Evolutionary conservation across 2,797 vertebrate species (phyloP), one percentile per base, ranked within the genome.

Genomic region (Molossus alvarezi): DNA sequence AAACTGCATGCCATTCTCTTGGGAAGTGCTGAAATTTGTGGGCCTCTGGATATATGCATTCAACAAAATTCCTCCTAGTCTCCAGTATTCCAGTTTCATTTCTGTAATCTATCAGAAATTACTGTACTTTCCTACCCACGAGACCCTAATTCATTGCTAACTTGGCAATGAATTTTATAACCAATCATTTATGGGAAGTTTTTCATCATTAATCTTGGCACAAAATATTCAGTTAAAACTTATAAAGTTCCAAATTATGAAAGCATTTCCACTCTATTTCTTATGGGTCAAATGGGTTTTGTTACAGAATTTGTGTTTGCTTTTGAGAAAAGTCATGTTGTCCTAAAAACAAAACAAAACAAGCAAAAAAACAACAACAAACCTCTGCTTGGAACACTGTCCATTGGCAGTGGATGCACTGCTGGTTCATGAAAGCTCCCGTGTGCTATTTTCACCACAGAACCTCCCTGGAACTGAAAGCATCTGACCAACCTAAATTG

Each of bases 401-500:
- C 13, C 17, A 45, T 85, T 55, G 23, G 23, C 9, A 48, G 20
- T 6, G 29, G 29, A 33, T 2, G 3, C 7, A 25, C 7, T 37
- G 13, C 11, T 37, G 3, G 57, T 60, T 79, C 41, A 48, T 13
- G 5, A 0, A 33, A 41, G 55, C n/a, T 51, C 11, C 1, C 0
- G 0, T 11, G 23, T 55, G 7, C 33, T 48, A 12, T 77, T 57
- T 62, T 92, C n/a, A 37, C 58, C 53, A 11, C 3, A 41, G 13
- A 69, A 53, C 18, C 14, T 77, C 33, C 55, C 51, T 2, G 0
- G 18, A 23, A 13, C 55, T 29, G 73, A 67, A 51, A 75, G 72
- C 73, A 80, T 77, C 65, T 64, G 79, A 57, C 23, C 85, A 79
- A 62, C 51, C 62, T 90, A 37, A 96, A 95, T 97, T 57, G 0